These are phyloP conservation scores for Pyralis farinalis DNA, from an alignment of 2,888 invertebrate genomes.

Conservation along the genomic window DNA sequence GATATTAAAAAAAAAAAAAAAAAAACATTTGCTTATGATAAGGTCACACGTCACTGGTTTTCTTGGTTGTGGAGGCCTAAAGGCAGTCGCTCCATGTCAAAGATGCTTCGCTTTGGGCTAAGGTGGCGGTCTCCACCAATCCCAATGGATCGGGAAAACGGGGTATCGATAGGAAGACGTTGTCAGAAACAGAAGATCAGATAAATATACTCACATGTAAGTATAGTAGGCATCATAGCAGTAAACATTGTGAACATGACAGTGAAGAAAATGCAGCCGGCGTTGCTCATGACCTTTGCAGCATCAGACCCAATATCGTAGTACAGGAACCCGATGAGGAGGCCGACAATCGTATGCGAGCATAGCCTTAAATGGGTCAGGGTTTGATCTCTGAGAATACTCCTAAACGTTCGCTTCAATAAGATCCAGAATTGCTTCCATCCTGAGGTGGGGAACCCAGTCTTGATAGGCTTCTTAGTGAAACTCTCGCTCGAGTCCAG, in stretches of 20 bases:
- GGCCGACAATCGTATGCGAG: constrained; percentile 93
- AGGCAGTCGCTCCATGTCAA: no score
- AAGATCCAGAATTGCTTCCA: constrained; percentile 94
- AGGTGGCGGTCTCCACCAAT: no score
- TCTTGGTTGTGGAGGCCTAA: no score
- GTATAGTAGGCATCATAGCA: constrained; percentile 98
- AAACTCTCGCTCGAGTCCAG: constrained; percentile 88
- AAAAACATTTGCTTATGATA: no score
- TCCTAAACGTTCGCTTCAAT: constrained; percentile 90
- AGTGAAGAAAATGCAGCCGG: constrained; percentile 97
- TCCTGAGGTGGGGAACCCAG: constrained; percentile 90
- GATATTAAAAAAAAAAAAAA: no score
- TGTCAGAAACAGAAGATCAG: no score
- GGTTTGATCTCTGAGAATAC: constrained; percentile 92
- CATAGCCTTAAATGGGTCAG: constrained; percentile 93
- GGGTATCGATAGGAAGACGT: no score
- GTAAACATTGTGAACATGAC: constrained; percentile 98
- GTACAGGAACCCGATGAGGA: constrained; percentile 95
- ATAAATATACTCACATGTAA: constrained; percentile 92
- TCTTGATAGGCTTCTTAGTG: constrained; percentile 82
- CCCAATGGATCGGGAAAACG: no score
- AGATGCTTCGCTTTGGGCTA: no score
- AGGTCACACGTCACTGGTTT: no score
- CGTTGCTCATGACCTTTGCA: constrained; percentile 96
- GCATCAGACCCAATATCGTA: constrained; percentile 96